Evolutionary conservation across 2,888 invertebrate species (phyloP).

Genomic region (Spilosoma lubricipeda): DNA sequence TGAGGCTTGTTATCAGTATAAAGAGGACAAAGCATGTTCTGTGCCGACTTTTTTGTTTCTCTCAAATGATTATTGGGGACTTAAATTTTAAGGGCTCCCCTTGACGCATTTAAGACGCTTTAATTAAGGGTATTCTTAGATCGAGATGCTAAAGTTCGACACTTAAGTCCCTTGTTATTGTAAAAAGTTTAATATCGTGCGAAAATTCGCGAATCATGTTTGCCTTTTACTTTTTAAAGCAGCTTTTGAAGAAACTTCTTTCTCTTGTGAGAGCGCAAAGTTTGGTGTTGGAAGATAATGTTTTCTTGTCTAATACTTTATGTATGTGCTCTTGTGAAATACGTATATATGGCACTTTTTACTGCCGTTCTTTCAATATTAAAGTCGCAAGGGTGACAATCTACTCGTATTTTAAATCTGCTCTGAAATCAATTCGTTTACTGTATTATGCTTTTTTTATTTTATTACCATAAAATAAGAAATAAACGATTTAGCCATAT

Average conservation of each 20-base stretch:
- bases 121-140: slow-evolving; percentile 62
- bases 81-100: slow-evolving; percentile 57
- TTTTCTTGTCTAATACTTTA: slow-evolving; percentile 25
- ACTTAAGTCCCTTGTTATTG: slow-evolving; percentile 57
- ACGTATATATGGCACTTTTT: not conserved
- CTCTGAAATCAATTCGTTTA: too few relatives aligned
- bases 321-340: not conserved
- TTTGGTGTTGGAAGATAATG: slow-evolving; percentile 34
- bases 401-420: too few relatives aligned
- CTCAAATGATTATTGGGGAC: slow-evolving; percentile 59
- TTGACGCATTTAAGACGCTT: slow-evolving; percentile 55
- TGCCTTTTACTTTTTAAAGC: slow-evolving; percentile 47
- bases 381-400: too few relatives aligned
- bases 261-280: slow-evolving; percentile 41
- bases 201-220: slow-evolving; percentile 50
- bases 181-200: slow-evolving; percentile 59
- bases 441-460: too few relatives aligned
- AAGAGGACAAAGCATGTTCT: slow-evolving; percentile 48
- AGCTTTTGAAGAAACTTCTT: slow-evolving; percentile 41
- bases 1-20: slow-evolving; percentile 46
- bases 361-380: not conserved
- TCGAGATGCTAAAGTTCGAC: slow-evolving; percentile 56
- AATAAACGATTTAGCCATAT: too few relatives aligned
- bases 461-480: too few relatives aligned
- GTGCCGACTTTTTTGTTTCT: slow-evolving; percentile 57